Conservation (phyloP, 1,140 invertebrate species). For the Sweltsa coloradensis region DNA sequence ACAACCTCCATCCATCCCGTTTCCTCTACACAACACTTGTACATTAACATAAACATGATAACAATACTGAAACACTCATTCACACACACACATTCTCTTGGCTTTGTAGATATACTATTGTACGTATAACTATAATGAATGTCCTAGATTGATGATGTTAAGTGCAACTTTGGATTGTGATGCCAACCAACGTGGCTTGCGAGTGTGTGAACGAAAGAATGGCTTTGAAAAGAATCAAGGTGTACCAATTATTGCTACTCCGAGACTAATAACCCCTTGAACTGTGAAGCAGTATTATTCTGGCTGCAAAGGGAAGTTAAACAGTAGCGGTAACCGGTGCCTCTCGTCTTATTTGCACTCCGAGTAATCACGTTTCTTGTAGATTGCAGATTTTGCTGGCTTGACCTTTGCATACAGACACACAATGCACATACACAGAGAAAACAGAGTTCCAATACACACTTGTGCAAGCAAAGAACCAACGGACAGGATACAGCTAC, state of each 20-base stretch:
- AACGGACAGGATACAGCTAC: neutral
- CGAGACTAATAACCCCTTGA: too few relatives aligned
- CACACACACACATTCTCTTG: slow-evolving; percentile 11
- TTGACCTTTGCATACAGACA: slow-evolving; percentile 13
- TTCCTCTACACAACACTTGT: neutral
- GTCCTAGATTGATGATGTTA: slow-evolving; percentile 12
- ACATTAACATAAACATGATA: too few relatives aligned
- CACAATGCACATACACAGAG: neutral
- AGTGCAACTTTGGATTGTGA: slow-evolving; percentile 11
- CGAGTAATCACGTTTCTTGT: slow-evolving; percentile 13
- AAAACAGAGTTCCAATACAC: neutral
- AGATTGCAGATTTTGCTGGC: slow-evolving; percentile 13
- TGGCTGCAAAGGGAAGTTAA: neutral
- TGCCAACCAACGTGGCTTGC: slow-evolving; percentile 9
- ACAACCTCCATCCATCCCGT: neutral
- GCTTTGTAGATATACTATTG: slow-evolving; percentile 14
- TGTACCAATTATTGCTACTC: neutral
- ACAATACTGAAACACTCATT: neutral
- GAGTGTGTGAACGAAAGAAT: slow-evolving; percentile 12
- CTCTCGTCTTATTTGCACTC: slow-evolving; percentile 7
- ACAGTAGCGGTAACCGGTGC: neutral
- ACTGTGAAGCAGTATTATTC: too few relatives aligned
- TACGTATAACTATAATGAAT: slow-evolving; percentile 12
- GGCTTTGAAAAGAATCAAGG: slow-evolving; percentile 6
- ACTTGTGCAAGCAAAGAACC: neutral